Conservation (phyloP, 92 coral and sea anemone species). For the Muricea muricata region DNA sequence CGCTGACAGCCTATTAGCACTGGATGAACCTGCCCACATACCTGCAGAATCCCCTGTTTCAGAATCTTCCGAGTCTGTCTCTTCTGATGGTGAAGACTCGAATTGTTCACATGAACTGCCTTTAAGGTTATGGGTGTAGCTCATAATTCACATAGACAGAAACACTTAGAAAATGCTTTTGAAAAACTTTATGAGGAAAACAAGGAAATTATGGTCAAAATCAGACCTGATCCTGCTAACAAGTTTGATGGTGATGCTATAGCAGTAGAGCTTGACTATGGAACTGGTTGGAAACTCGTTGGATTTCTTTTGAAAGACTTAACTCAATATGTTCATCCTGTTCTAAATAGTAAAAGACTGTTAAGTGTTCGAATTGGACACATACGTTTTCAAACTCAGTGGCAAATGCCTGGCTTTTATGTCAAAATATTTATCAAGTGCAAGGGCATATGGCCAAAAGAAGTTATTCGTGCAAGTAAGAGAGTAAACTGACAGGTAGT, state of each 20-base stretch:
- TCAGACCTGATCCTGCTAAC: constrained; percentile 30
- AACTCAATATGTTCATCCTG: constrained; percentile 38
- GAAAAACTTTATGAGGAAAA: background rate
- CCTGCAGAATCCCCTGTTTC: background rate
- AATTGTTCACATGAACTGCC: constrained; percentile 46
- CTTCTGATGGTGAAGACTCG: background rate
- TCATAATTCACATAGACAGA: constrained; percentile 27
- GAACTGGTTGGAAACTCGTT: constrained; percentile 31
- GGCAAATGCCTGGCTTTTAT: constrained; percentile 46
- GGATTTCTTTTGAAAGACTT: constrained; percentile 55
- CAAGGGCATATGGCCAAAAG: constrained; percentile 46
- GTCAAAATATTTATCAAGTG: constrained; percentile 31
- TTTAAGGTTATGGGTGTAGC: constrained; percentile 64
- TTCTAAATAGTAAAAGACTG: constrained; percentile 1
- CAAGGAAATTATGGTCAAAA: background rate
- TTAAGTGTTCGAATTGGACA: constrained; percentile 14
- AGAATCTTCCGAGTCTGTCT: background rate
- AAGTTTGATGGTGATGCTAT: constrained; percentile 43
- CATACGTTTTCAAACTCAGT: constrained; percentile 30
- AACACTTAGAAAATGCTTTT: constrained; percentile 22
- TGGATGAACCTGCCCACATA: background rate
- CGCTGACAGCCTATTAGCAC: background rate
- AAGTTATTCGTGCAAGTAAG: constrained; percentile 28
- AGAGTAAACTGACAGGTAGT: background rate
- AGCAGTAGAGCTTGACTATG: constrained; percentile 45